Percentiles rank a stretch among this genome's conserved stretches.
These are phyloP conservation scores for Pipistrellus pipistrellus DNA, from an alignment of 2,797 vertebrate genomes.

Conservation along the genomic window DNA sequence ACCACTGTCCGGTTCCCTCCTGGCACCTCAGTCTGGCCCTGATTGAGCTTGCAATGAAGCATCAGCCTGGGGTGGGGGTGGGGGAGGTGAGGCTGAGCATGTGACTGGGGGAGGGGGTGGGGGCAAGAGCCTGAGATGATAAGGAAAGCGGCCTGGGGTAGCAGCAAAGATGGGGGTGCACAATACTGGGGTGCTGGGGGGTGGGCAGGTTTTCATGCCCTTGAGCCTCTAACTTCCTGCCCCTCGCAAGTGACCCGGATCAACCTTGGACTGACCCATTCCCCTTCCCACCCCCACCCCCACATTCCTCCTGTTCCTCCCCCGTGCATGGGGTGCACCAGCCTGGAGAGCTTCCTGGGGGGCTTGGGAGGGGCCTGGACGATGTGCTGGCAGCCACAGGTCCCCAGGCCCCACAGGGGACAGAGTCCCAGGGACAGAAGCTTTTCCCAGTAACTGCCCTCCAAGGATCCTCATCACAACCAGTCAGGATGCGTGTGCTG, in stretches of 20 bases:
- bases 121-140: not conserved
- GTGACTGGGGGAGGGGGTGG: conserved; percentile 61
- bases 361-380: not conserved
- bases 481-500: not conserved
- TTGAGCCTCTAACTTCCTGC: conserved; percentile 57
- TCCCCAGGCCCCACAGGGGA: conserved; percentile 36
- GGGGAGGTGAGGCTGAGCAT: conserved; percentile 83
- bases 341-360: conserved; percentile 64
- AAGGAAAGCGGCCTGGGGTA: conserved; percentile 33
- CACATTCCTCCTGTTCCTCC: conserved; percentile 2
- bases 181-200: conserved; percentile 13
- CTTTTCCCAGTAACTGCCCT: not conserved
- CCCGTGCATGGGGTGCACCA: conserved; percentile 76
- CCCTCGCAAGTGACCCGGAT: conserved; percentile 13
- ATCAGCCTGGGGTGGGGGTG: conserved; percentile 71
- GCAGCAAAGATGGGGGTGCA: not conserved
- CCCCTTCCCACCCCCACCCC: not conserved
- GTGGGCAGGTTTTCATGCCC: not conserved
- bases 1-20: conserved; percentile 40
- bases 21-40: conserved; percentile 77
- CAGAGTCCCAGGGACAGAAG: not conserved
- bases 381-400: conserved; percentile 76
- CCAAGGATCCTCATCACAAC: not conserved
- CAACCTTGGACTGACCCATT: not conserved
- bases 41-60: conserved; percentile 85